phyloP scores from a whole-genome alignment of 92 coral and sea anemone species.

The Porites divaricata region DNA sequence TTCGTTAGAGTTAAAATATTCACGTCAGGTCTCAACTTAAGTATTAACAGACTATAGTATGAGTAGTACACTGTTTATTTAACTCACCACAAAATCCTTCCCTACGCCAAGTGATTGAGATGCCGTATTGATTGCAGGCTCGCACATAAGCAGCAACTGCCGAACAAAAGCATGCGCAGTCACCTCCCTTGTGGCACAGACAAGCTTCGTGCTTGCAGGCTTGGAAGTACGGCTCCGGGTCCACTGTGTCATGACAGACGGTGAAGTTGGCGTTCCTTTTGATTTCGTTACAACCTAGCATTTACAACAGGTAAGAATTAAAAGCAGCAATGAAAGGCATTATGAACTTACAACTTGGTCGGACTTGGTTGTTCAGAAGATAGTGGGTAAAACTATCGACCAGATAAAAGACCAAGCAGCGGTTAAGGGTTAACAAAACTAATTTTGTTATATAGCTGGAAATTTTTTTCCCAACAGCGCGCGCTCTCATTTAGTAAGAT shows the following conservation, averaged over 20 bases:
- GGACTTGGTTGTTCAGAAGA: no score
- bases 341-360: no score
- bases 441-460: no score
- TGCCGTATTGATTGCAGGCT: slow-evolving; percentile 91
- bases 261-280: slow-evolving; percentile 81
- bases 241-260: slow-evolving; percentile 85
- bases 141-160: slow-evolving; percentile 96
- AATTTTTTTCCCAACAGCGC: no score
- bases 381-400: no score
- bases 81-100: slow-evolving; percentile 98
- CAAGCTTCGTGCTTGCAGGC: slow-evolving; percentile 97
- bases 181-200: slow-evolving; percentile 89
- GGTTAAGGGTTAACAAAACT: no score
- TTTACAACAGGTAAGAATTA: background rate
- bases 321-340: no score
- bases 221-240: slow-evolving; percentile 86
- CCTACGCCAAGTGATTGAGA: slow-evolving; percentile 93
- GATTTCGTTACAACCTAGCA: slow-evolving; percentile 88
- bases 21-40: no score
- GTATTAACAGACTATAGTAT: no score
- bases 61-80: background rate
- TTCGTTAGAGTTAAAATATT: no score
- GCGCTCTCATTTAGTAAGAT: no score
- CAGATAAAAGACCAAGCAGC: no score
- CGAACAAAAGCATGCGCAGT: slow-evolving; percentile 96